Base-by-base conservation (phyloP, 2,888 invertebrate genomes). In the Physocephala rufipes region DNA sequence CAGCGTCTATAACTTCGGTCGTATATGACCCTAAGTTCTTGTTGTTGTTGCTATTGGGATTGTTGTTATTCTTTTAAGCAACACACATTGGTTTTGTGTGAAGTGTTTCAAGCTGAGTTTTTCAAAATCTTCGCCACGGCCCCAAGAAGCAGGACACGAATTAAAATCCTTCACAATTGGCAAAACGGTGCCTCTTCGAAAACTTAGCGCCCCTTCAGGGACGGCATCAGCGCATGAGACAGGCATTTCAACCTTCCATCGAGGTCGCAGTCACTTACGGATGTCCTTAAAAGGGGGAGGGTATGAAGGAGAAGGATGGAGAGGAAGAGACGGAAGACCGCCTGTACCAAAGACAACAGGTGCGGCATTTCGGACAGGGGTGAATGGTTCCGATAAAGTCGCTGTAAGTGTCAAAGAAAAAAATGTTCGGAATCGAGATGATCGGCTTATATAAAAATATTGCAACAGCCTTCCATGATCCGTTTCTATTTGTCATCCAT, bases 281-380 rank as follows among this genome's bases (percentile, higher is more conserved):
- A 84, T 83, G 83, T 82, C 84, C 58, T 74, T 83, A n/a, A 82
- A 82, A 59, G n/a, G n/a, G n/a, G n/a, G n/a, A n/a, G n/a, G n/a
- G n/a, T n/a, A n/a, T n/a, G n/a, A n/a, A n/a, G n/a, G n/a, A n/a
- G n/a, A n/a, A n/a, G n/a, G n/a, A n/a, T n/a, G n/a, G n/a, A n/a
- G n/a, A n/a, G 77, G 79, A 4, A 36, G 36, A 36, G 77, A 78
- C 3, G 82, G 81, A n/a, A 82, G 82, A 55, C 82, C 82, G 67
- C 82, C 84, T 49, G 84, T 81, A 21, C 78, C 84, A 13, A 75
- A 79, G 1, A 80, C 80, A 3, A 78, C 81, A 45, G 82, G 84
- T 53, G 75, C 82, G 55, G 81, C 79, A 2, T 76, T 80, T 49
- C 28, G 36, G 7, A 16, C 24, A 45, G 36, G 28, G 26, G 43